Conservation (phyloP, 2,888 invertebrate species). For the Diachrysia chrysitis region DNA sequence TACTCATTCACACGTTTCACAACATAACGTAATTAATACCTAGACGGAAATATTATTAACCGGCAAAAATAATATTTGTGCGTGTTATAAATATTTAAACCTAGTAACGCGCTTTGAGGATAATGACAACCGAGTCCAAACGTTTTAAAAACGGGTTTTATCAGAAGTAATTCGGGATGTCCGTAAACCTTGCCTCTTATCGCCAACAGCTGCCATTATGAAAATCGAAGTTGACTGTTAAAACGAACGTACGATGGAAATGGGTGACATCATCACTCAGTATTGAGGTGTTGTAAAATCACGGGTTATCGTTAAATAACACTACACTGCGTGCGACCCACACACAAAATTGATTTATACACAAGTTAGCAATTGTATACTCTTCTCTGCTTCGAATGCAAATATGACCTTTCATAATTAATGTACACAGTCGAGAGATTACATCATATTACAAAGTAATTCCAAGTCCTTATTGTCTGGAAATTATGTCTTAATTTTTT, state of each 20-base stretch:
- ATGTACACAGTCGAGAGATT: conserved; percentile 28
- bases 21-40: not conserved
- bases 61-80: not conserved
- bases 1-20: not conserved
- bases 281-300: conserved; percentile 43
- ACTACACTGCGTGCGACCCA: conserved; percentile 34
- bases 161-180: conserved; percentile 5
- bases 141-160: not conserved
- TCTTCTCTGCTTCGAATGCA: conserved; percentile 36
- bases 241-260: conserved; percentile 23
- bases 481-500: conserved; percentile 13
- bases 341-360: conserved; percentile 50
- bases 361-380: conserved; percentile 52
- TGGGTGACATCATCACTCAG: conserved; percentile 42
- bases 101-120: not conserved
- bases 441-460: conserved; percentile 36
- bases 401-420: conserved; percentile 52
- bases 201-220: conserved; percentile 16
- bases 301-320: conserved; percentile 51
- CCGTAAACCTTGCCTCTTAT: not conserved
- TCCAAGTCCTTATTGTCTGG: conserved; percentile 6
- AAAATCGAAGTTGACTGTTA: conserved; percentile 32
- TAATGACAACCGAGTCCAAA: not conserved
- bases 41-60: not conserved
- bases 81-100: not conserved